phyloP scores from a whole-genome alignment of 2,797 vertebrate genomes.

The Microhierax caerulescens region DNA sequence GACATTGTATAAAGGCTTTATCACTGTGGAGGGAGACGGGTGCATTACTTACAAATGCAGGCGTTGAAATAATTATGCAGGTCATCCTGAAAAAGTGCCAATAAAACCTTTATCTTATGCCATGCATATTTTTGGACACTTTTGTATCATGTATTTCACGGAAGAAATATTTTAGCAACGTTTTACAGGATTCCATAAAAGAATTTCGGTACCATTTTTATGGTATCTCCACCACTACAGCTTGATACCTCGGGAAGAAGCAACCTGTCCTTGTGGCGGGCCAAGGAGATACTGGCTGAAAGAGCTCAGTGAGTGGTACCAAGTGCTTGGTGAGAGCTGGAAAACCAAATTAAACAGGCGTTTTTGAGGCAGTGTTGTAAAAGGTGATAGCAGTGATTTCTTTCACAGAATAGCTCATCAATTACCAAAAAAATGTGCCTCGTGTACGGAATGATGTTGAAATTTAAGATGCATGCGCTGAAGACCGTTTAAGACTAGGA shows the following conservation, averaged over 20 bases:
- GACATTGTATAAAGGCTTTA: neutral
- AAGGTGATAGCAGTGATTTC: neutral
- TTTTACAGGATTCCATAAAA: neutral
- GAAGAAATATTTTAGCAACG: neutral
- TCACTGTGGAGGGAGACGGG: neutral
- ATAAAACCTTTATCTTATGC: neutral
- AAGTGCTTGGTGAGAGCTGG: neutral
- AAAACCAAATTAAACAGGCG: neutral
- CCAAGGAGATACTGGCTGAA: neutral
- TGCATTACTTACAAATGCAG: neutral
- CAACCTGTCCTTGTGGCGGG: neutral
- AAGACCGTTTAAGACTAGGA: neutral
- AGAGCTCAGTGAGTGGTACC: neutral
- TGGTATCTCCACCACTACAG: neutral
- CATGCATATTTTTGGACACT: rapidly evolving
- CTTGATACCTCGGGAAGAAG: neutral
- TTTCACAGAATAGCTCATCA: neutral
- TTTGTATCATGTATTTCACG: neutral
- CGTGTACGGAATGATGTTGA: neutral
- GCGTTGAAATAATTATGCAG: neutral
- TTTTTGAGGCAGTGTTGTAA: neutral
- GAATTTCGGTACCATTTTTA: neutral
- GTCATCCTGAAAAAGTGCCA: neutral
- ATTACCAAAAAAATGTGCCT: rapidly evolving
- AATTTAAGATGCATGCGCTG: neutral